Evolutionary conservation across 2,888 invertebrate species (phyloP).

Genomic region (Tenthredo amoena): DNA sequence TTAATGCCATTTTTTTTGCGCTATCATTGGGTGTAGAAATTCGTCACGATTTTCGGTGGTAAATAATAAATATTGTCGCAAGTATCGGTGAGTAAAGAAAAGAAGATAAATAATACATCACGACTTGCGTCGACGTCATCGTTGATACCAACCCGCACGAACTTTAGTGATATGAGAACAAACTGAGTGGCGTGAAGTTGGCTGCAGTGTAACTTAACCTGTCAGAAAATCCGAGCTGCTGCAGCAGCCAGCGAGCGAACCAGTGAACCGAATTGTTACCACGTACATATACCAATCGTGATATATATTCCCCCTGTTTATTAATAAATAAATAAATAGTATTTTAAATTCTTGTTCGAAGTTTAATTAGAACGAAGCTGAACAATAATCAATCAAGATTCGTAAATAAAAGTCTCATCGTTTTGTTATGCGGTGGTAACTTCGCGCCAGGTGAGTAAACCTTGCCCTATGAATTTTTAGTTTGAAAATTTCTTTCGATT

Average conservation of each 20-base stretch:
- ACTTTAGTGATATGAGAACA: constrained; percentile 11
- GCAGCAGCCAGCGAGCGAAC: neutral
- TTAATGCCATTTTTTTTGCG: neutral
- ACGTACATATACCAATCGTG: constrained; percentile 17
- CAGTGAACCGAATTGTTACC: constrained; percentile 14
- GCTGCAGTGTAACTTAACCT: constrained; percentile 47
- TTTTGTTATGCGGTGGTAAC: constrained; percentile 47
- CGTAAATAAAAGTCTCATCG: neutral
- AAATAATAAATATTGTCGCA: neutral
- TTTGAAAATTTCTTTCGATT: constrained; percentile 33
- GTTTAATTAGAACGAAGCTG: neutral
- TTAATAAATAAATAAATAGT: constrained; percentile 16
- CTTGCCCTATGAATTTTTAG: constrained; percentile 29
- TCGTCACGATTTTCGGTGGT: neutral
- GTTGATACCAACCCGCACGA: neutral
- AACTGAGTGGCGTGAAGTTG: constrained; percentile 12
- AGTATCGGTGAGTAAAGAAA: neutral
- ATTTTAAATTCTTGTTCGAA: constrained; percentile 16
- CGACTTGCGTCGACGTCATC: neutral
- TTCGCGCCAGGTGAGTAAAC: constrained; percentile 45
- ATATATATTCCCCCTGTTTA: constrained; percentile 8
- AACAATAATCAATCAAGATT: neutral
- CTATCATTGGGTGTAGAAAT: neutral
- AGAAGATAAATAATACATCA: neutral
- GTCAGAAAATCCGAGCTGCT: constrained; percentile 26